Evolutionary conservation across 2,797 vertebrate genomes (phyloP).

Genomic region (Eptatretus atami): DNA sequence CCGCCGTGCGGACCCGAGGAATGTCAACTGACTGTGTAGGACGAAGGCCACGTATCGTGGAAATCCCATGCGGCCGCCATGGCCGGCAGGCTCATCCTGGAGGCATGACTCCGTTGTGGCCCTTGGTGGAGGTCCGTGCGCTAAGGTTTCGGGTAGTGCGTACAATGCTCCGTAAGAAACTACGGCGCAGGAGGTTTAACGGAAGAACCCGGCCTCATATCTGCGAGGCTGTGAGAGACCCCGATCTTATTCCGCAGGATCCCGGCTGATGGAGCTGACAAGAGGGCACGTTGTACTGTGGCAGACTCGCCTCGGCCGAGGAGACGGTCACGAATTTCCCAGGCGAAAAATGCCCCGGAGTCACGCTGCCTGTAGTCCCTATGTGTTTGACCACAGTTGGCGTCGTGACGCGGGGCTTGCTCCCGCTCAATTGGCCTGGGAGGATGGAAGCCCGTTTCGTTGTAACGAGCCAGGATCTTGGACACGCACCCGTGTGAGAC

Average conservation of each 20-base stretch:
- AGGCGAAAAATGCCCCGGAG: constrained; percentile 89
- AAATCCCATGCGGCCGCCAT: constrained; percentile 28
- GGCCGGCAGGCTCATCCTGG: constrained; percentile 28
- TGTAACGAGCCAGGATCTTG: constrained; percentile 81
- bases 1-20: constrained; percentile 60
- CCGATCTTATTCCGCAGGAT: constrained; percentile 93
- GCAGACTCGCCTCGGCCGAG: constrained; percentile 72
- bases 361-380: constrained; percentile 89
- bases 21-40: constrained; percentile 91
- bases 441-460: constrained; percentile 91
- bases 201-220: constrained; percentile 20
- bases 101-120: constrained; percentile 32
- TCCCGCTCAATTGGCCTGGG: constrained; percentile 82
- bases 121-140: constrained; percentile 33
- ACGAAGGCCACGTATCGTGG: constrained; percentile 70
- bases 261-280: constrained; percentile 80
- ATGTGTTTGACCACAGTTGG: constrained; percentile 92
- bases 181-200: constrained; percentile 18
- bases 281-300: constrained; percentile 96
- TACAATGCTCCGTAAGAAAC: background rate
- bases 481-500: constrained; percentile 93
- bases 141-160: constrained; percentile 8
- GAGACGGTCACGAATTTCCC: constrained; percentile 87
- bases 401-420: constrained; percentile 88
- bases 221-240: constrained; percentile 43